Percentiles rank a stretch among this genome's conserved stretches.
Evolutionary conservation across 2,888 invertebrate species (phyloP).

Genomic region (Heliconius hortense): DNA sequence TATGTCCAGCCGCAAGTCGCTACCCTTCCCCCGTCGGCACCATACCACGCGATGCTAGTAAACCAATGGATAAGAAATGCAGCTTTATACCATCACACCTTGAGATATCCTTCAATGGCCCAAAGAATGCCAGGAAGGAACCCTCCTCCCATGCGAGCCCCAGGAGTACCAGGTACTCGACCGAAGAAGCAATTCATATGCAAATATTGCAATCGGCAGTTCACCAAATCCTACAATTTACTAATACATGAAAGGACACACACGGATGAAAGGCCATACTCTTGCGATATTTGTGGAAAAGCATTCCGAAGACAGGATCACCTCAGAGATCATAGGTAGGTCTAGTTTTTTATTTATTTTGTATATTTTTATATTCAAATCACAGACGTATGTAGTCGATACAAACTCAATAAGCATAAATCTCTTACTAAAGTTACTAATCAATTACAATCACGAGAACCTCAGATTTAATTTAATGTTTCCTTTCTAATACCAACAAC

Average conservation of each 20-base stretch:
- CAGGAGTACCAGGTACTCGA: constrained; percentile 81
- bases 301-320: constrained; percentile 98
- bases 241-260: constrained; percentile 98
- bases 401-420: constrained; percentile 35
- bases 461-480: constrained; percentile 65
- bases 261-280: constrained; percentile 97
- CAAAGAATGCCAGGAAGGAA: constrained; percentile 78
- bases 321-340: constrained; percentile 93
- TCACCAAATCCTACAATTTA: constrained; percentile 98
- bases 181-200: constrained; percentile 96
- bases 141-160: constrained; percentile 80
- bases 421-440: constrained; percentile 39
- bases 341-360: constrained; percentile 28
- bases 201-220: constrained; percentile 97
- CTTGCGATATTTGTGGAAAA: constrained; percentile 97
- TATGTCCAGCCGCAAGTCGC: constrained; percentile 77
- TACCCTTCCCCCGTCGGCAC: constrained; percentile 71
- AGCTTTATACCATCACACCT: constrained; percentile 84
- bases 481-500: constrained; percentile 66
- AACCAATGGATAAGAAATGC: constrained; percentile 89
- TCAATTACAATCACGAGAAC: constrained; percentile 50
- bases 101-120: constrained; percentile 77
- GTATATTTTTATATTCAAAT: constrained; percentile 6
- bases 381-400: constrained; percentile 24
- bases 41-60: constrained; percentile 84